Conservation (phyloP, 2,113 vertebrate genomes). For the Channa argus region DNA sequence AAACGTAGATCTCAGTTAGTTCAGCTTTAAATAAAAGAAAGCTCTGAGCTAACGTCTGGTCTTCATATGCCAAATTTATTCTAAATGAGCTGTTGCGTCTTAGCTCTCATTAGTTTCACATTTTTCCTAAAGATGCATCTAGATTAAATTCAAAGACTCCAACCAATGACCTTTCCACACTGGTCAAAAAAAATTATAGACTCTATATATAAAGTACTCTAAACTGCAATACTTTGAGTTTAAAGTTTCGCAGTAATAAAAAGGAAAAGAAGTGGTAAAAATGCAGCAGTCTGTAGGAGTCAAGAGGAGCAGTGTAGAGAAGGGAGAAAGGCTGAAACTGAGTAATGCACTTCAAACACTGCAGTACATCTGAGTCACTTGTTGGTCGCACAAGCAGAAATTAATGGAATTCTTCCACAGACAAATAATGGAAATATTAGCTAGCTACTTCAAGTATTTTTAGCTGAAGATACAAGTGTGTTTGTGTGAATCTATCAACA, state of each 20-base stretch:
- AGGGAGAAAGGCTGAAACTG: not conserved
- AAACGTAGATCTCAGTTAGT: too few species aligned
- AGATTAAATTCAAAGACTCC: too few species aligned
- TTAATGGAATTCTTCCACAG: fast-evolving
- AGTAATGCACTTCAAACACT: slow-evolving; percentile 15
- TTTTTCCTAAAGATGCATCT: too few species aligned
- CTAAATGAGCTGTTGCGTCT: too few species aligned
- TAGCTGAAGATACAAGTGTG: not conserved
- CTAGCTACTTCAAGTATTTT: not conserved
- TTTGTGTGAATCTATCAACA: not conserved
- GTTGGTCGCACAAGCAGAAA: not conserved
- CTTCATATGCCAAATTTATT: too few species aligned
- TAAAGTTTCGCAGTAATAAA: slow-evolving; percentile 1
- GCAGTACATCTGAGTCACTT: not conserved
- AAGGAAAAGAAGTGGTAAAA: not conserved
- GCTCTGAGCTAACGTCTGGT: too few species aligned
- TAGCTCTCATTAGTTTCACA: too few species aligned
- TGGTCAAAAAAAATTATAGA: not conserved
- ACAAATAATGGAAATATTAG: not conserved
- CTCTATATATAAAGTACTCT: not conserved
- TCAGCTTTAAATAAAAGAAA: not conserved
- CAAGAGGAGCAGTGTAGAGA: not conserved
- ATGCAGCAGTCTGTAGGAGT: slow-evolving; percentile 16
- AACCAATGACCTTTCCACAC: not conserved
- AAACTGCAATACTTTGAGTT: not conserved